Evolutionary conservation across 1,140 invertebrate species (phyloP), one percentile per base, ranked within the genome.

Genomic region (Hylyphantes graminicola): DNA sequence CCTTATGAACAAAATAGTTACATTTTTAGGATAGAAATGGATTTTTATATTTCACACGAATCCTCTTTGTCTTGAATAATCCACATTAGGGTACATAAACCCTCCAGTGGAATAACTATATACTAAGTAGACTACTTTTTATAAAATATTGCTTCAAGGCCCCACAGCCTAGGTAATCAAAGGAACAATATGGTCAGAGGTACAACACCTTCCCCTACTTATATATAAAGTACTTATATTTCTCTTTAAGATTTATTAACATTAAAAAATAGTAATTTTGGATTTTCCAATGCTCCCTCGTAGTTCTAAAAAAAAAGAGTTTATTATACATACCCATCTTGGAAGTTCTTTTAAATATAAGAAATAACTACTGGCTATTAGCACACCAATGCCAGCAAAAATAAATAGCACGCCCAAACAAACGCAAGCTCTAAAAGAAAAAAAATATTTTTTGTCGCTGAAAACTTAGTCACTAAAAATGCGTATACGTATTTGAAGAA

Each of bases 361-460:
- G 64, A 81, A 81, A 13, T 81, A 81, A 61, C 53, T 48, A n/a
- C 79, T 68, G 63, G 72, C 67, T 50, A 51, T n/a, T 13, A 81
- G 72, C 8, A 81, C 79, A 7, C 79, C 79, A 51, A 64, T 51
- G 19, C 79, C 79, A 73, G 79, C 68, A 81, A 73, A 8, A 5
- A 81, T 54, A 35, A 81, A 81, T 19, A 81, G 50, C 61, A 73
- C 35, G 54, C 79, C 79, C 63, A 81, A 73, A 19, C 79, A 73
- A 17, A 81, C 21, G 50, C 67, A 81, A 53, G 79, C 79, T 21
- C 79, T 81, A 63, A 55, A 67, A 2, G 13, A 74, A 74, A 55
- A 55, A 2, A 74, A 57, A 35, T 35, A 35, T 35, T 35, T 35
- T 35, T 2, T 35, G 1, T 2, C 2, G 35, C 35, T 35, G 5